Conservation (phyloP, 2,797 vertebrate species). For the Calcarius lapponicus region DNA sequence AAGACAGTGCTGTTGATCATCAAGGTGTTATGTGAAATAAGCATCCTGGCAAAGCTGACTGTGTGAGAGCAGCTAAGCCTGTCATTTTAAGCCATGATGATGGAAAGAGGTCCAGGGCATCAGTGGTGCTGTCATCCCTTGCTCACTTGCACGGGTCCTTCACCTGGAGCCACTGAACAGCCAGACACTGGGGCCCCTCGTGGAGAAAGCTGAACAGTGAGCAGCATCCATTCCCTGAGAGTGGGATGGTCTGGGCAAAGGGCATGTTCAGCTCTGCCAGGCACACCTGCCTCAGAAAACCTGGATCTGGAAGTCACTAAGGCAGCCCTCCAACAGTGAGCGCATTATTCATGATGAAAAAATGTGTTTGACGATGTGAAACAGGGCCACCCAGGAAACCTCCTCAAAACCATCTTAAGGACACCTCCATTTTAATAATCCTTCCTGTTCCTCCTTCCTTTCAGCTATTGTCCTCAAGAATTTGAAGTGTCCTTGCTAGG, state of each 20-base stretch:
- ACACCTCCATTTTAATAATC: neutral
- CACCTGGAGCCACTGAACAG: neutral
- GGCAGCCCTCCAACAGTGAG: neutral
- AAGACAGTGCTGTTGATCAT: neutral
- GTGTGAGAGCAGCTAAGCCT: neutral
- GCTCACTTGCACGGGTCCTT: neutral
- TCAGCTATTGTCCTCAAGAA: neutral
- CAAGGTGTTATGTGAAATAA: neutral
- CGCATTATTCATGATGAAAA: neutral
- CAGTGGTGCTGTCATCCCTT: neutral
- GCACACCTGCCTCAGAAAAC: neutral
- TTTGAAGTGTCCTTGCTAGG: neutral
- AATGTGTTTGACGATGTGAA: neutral
- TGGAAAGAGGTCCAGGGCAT: neutral
- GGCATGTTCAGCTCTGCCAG: neutral
- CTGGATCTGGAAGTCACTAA: neutral
- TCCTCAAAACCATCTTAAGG: neutral
- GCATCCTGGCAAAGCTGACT: neutral
- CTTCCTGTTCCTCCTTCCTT: neutral
- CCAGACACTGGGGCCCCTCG: rapidly evolving
- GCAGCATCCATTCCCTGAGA: neutral
- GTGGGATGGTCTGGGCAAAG: neutral
- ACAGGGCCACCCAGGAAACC: neutral
- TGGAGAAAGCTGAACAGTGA: neutral
- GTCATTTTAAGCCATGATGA: neutral